These are phyloP conservation scores for Meles meles DNA, from an alignment of 2,113 vertebrate species.

Conservation along the genomic window DNA sequence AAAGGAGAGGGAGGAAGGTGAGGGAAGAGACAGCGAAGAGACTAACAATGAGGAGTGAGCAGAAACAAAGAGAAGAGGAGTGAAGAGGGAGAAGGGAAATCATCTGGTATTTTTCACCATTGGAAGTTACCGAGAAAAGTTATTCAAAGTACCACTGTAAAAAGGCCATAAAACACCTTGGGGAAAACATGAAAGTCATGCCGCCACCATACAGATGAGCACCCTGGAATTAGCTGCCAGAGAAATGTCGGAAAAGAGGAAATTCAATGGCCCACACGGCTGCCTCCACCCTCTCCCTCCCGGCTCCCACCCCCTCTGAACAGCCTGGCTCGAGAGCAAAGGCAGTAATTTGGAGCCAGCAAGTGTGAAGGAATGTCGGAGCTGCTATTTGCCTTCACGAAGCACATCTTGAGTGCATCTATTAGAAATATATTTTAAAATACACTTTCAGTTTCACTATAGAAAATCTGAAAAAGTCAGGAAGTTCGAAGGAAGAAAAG, in stretches of 20 bases:
- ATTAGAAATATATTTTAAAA: conserved; percentile 57
- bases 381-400: conserved; percentile 53
- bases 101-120: conserved; percentile 66
- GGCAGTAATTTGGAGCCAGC: conserved; percentile 56
- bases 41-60: neutral
- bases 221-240: conserved; percentile 68
- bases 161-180: conserved; percentile 74
- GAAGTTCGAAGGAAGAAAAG: conserved; percentile 35
- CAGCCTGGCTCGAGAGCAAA: neutral
- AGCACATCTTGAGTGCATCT: conserved; percentile 54
- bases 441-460: conserved; percentile 23
- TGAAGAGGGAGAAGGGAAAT: neutral
- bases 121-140: conserved; percentile 70
- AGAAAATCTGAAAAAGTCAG: conserved; percentile 40
- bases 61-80: neutral
- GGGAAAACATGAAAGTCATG: conserved; percentile 64
- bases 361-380: conserved; percentile 51
- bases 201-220: conserved; percentile 63
- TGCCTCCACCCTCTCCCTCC: neutral
- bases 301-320: neutral
- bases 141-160: conserved; percentile 73
- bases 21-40: neutral
- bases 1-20: neutral
- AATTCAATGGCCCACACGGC: conserved; percentile 57
- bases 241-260: conserved; percentile 57